Percentiles rank a stretch among this genome's conserved stretches.
Evolutionary conservation across 2,113 vertebrate genomes (phyloP).

Genomic region (rabbit (Oryctolagus cuniculus)): mOryCun1.1 NC_091445.1:78348501-78349000

Average conservation of each 20-base stretch:
- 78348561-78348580: background rate
- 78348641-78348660: background rate
- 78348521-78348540: background rate
- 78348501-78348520: background rate
- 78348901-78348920: background rate
- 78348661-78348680: background rate
- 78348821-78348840: background rate
- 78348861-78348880: background rate
- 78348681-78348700: slow-evolving; percentile 11
- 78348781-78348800: background rate
- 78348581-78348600: background rate
- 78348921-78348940: background rate
- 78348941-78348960: slow-evolving; percentile 7
- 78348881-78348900: slow-evolving; percentile 20
- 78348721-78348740: background rate
- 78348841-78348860: background rate
- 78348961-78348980: background rate
- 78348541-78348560: background rate
- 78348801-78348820: background rate
- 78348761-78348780: slow-evolving; percentile 46
- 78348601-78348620: background rate
- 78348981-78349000: slow-evolving; percentile 10
- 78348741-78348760: slow-evolving; percentile 34
- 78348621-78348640: background rate
- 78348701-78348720: background rate